Evolutionary conservation across 2,797 vertebrate genomes (phyloP).

Genomic region (Myotis planiceps): DNA sequence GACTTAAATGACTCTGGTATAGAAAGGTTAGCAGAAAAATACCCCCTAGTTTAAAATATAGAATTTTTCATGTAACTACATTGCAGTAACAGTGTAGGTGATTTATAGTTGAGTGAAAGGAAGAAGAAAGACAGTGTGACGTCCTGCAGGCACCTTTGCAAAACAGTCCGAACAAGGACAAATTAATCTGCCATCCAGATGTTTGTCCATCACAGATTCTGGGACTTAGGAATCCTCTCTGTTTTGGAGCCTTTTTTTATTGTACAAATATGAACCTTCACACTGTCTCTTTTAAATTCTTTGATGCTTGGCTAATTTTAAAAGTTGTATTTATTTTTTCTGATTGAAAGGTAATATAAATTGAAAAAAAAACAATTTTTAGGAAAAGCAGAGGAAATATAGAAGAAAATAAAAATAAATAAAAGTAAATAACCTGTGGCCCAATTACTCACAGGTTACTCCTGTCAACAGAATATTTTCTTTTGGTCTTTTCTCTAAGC

Average conservation of each 20-base stretch:
- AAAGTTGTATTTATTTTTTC: slow-evolving; percentile 18
- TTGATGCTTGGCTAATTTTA: not conserved
- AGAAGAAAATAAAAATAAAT: slow-evolving; percentile 29
- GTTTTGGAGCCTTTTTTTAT: slow-evolving; percentile 41
- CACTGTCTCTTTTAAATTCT: slow-evolving; percentile 34
- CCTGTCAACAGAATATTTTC: slow-evolving; percentile 36
- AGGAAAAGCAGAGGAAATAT: not conserved
- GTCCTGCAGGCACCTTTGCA: not conserved
- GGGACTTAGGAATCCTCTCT: slow-evolving; percentile 59
- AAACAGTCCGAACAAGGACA: slow-evolving; percentile 50
- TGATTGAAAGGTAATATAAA: not conserved
- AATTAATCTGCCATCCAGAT: slow-evolving; percentile 66
- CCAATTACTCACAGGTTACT: not conserved
- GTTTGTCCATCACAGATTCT: slow-evolving; percentile 53
- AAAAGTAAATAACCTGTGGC: not conserved
- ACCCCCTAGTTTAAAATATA: not conserved
- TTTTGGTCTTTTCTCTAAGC: slow-evolving; percentile 29
- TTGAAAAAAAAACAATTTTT: not conserved
- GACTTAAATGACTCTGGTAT: not conserved
- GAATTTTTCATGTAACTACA: not conserved
- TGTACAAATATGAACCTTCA: slow-evolving; percentile 47
- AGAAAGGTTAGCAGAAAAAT: slow-evolving; percentile 48
- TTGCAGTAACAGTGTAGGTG: not conserved
- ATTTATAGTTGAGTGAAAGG: slow-evolving; percentile 41
- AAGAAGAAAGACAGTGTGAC: slow-evolving; percentile 28